These are phyloP conservation scores for Crypturellus tataupa DNA, from an alignment of 2,797 vertebrate genomes.

Conservation along the genomic window DNA sequence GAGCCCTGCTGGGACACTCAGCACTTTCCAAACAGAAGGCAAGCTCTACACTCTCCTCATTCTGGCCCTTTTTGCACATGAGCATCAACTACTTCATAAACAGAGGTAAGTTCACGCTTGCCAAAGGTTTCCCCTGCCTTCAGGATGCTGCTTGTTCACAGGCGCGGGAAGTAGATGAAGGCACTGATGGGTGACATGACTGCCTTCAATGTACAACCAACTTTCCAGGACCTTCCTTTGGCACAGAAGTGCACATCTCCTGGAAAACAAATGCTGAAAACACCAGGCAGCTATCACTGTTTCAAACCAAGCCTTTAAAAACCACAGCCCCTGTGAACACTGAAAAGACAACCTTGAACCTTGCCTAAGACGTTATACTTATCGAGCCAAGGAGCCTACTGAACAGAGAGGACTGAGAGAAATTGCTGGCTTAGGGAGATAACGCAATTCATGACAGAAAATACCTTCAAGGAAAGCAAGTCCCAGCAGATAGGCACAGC, in stretches of 20 bases:
- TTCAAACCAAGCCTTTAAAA: not conserved
- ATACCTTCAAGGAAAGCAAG: not conserved
- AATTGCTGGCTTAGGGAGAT: not conserved
- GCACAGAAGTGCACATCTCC: not conserved
- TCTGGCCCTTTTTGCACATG: not conserved
- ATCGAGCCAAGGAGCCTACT: not conserved
- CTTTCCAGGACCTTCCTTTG: not conserved
- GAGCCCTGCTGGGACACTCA: not conserved
- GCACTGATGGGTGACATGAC: not conserved
- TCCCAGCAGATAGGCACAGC: not conserved
- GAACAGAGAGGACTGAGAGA: not conserved
- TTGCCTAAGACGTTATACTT: not conserved
- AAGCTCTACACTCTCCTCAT: not conserved
- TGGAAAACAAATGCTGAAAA: not conserved
- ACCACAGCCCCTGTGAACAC: not conserved
- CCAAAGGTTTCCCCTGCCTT: not conserved
- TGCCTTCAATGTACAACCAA: not conserved
- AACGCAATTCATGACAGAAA: not conserved
- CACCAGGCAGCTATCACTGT: not conserved
- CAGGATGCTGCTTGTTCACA: not conserved
- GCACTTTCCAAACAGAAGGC: not conserved
- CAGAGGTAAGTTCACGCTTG: not conserved
- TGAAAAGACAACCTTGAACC: not conserved
- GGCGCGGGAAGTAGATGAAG: not conserved
- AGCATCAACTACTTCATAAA: not conserved